Evolutionary conservation across 2,113 vertebrate genomes (phyloP).

Genomic region (Enhydra lutris): DNA sequence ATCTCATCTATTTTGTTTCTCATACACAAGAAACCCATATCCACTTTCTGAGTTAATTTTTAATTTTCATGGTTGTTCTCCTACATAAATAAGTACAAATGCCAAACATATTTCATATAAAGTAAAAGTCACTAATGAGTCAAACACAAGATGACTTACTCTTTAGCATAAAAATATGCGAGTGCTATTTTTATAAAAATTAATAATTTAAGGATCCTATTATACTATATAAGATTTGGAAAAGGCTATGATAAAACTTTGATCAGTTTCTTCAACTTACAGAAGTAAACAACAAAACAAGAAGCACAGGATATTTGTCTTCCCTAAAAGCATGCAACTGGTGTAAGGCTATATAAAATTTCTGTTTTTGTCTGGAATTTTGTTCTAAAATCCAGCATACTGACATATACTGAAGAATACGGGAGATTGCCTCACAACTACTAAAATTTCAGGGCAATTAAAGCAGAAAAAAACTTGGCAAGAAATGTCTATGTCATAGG

Average conservation of each 20-base stretch:
- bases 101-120: background rate
- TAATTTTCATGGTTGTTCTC: background rate
- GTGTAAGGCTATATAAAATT: background rate
- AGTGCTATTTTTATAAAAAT: background rate
- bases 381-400: background rate
- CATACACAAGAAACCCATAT: background rate
- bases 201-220: background rate
- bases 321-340: background rate
- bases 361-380: background rate
- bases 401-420: background rate
- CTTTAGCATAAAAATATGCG: background rate
- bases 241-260: background rate
- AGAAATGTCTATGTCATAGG: background rate
- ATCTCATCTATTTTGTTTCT: slow-evolving; percentile 27
- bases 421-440: background rate
- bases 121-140: background rate
- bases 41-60: slow-evolving; percentile 15
- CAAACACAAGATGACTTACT: background rate
- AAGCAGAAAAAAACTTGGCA: background rate
- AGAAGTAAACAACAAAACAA: background rate
- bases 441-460: background rate
- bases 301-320: background rate
- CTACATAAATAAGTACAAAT: slow-evolving; percentile 9
- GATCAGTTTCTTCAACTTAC: background rate
- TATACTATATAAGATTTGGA: background rate